Evolutionary conservation across 2,888 invertebrate genomes (phyloP).

Genomic region (Drosophila mimetica): DNA sequence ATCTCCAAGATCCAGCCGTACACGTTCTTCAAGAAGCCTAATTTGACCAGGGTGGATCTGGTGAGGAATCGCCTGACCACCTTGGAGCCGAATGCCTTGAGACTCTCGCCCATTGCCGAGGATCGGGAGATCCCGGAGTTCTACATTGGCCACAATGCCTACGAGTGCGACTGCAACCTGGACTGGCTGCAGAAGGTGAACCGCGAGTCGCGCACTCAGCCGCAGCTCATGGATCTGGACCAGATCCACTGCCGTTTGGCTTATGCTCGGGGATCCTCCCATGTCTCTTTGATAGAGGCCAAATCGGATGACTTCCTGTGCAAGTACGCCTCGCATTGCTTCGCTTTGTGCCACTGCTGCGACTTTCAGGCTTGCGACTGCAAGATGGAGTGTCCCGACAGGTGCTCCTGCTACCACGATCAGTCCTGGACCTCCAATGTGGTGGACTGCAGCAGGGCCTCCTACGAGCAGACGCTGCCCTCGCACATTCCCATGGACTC

Average conservation of each 20-base stretch:
- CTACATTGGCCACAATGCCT: conserved; percentile 96
- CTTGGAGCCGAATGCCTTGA: conserved; percentile 94
- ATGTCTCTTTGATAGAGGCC: conserved; percentile 93
- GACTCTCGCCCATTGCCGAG: conserved; percentile 91
- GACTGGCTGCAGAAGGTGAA: conserved; percentile 97
- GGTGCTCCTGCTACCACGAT: conserved; percentile 97
- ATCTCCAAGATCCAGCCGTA: conserved; percentile 94
- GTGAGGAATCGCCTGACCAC: conserved; percentile 96
- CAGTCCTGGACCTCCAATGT: conserved; percentile 96
- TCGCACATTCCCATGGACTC: conserved; percentile 97
- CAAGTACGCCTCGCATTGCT: conserved; percentile 96
- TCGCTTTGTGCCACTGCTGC: conserved; percentile 97
- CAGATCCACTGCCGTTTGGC: conserved; percentile 94
- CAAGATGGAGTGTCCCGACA: conserved; percentile 97
- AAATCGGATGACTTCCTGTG: conserved; percentile 96
- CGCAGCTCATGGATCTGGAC: conserved; percentile 94
- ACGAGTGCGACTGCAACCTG: conserved; percentile 97
- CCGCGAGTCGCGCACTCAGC: conserved; percentile 92
- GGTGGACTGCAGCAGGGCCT: conserved; percentile 94
- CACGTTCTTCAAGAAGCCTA: conserved; percentile 95
- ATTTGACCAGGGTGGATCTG: conserved; percentile 95
- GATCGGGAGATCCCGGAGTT: conserved; percentile 93
- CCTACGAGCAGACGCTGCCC: conserved; percentile 92
- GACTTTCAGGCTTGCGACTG: conserved; percentile 99
- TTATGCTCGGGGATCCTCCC: conserved; percentile 93